Evolutionary conservation across 1,140 invertebrate species (phyloP).

Genomic region (Lanistes nyassanus): DNA sequence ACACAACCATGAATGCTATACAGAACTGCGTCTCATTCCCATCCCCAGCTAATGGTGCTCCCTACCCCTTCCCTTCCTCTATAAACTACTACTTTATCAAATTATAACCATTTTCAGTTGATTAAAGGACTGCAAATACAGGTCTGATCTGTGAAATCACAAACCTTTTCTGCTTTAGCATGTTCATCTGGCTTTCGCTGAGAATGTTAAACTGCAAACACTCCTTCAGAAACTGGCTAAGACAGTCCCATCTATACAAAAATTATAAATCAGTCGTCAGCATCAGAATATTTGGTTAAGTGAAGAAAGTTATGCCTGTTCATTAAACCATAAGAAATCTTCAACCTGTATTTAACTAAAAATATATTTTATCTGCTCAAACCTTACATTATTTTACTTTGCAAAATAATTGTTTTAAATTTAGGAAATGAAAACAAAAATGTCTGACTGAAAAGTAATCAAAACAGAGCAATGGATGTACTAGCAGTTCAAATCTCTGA

Average conservation of each 20-base stretch:
- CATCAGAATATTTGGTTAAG: neutral
- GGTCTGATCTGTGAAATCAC: neutral
- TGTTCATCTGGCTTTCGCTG: constrained; percentile 80
- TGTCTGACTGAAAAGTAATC: neutral
- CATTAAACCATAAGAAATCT: neutral
- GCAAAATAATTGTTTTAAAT: neutral
- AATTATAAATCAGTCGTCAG: constrained; percentile 5
- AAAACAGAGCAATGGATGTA: neutral
- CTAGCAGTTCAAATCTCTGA: neutral
- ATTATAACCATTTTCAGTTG: no score
- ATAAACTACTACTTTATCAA: no score
- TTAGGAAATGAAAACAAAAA: neutral
- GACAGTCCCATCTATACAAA: constrained; percentile 78
- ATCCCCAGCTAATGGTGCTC: no score
- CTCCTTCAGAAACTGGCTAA: constrained; percentile 85
- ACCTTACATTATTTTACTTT: neutral
- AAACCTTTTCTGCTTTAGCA: constrained; percentile 49
- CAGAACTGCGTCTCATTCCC: no score
- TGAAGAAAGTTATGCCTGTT: no score
- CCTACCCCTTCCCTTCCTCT: no score
- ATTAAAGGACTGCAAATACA: no score
- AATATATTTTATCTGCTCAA: neutral
- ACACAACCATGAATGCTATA: neutral
- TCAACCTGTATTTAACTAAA: neutral
- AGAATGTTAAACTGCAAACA: constrained; percentile 81